Conservation (phyloP, 1,140 invertebrate genomes). For the Solen grandis region DNA sequence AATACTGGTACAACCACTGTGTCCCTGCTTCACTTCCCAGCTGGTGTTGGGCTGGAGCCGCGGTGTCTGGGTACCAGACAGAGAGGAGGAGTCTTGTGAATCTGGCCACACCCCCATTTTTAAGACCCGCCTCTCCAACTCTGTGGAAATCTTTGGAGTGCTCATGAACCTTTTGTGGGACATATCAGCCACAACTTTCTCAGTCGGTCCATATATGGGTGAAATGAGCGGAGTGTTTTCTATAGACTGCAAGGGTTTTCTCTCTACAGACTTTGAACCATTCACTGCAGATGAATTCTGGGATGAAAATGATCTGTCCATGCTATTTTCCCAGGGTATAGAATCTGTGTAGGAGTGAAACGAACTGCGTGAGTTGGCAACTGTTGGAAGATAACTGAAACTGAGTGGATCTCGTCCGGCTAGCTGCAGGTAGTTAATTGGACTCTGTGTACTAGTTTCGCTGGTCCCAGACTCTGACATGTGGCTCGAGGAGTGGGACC, state of each 20-base stretch:
- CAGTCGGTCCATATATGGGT: constrained; percentile 18
- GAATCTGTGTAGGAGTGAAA: constrained; percentile 52
- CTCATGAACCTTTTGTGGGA: constrained; percentile 45
- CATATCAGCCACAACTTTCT: constrained; percentile 1
- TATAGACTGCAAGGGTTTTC: constrained; percentile 56
- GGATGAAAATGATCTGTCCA: neutral
- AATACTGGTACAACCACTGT: constrained; percentile 22
- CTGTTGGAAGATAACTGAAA: constrained; percentile 8
- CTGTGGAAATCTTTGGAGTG: constrained; percentile 31
- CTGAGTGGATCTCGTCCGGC: constrained; percentile 13
- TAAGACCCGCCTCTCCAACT: neutral
- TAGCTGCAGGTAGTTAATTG: constrained; percentile 36
- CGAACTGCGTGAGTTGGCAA: neutral
- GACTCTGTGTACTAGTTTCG: constrained; percentile 4
- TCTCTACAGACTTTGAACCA: neutral
- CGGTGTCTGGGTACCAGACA: constrained; percentile 1
- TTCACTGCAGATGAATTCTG: neutral
- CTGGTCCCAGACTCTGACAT: neutral
- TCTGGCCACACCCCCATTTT: constrained; percentile 6
- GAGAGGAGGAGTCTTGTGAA: constrained; percentile 10
- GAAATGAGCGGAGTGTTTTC: constrained; percentile 63
- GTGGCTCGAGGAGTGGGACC: constrained; percentile 4
- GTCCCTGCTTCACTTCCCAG: neutral
- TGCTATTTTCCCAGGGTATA: constrained; percentile 47
- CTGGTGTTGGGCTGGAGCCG: constrained; percentile 1